Evolutionary conservation across 2,113 vertebrate species (phyloP).

Genomic region (Sinocyclocheilus rhinocerous): DNA sequence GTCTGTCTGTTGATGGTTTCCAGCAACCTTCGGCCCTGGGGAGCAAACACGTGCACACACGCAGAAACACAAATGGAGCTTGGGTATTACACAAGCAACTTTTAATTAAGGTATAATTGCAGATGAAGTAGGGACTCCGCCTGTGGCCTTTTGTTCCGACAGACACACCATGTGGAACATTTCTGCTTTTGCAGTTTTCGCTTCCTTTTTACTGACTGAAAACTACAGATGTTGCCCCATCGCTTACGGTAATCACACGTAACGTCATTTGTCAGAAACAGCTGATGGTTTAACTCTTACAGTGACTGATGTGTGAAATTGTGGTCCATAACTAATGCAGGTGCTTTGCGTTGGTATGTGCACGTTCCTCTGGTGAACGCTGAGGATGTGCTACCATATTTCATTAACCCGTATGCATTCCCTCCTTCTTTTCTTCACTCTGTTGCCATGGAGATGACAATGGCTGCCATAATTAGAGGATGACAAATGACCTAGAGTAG

Average conservation of each 20-base stretch:
- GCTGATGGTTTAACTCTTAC: constrained; percentile 3
- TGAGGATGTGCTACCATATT: constrained; percentile 34
- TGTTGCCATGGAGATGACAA: constrained; percentile 47
- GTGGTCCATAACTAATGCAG: neutral
- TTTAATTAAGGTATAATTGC: constrained; percentile 52
- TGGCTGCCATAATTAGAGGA: constrained; percentile 34
- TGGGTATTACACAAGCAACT: constrained; percentile 24
- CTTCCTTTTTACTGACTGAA: constrained; percentile 45
- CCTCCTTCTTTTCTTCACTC: constrained; percentile 11
- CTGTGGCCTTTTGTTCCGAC: constrained; percentile 25
- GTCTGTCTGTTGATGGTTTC: constrained; percentile 48
- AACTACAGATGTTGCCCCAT: neutral
- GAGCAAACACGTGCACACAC: neutral
- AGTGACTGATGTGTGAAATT: constrained; percentile 20
- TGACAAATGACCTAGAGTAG: constrained; percentile 32
- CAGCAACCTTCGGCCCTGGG: constrained; percentile 33
- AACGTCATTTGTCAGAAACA: neutral
- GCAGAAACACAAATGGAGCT: constrained; percentile 20
- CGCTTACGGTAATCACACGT: neutral
- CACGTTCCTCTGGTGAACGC: constrained; percentile 12
- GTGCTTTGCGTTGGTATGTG: neutral
- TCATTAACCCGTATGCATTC: constrained; percentile 4
- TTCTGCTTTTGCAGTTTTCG: constrained; percentile 46
- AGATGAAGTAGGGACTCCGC: constrained; percentile 25
- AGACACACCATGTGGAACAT: constrained; percentile 10